A percentile compares a stretch with the other conserved stretches of the same genome.
These are phyloP conservation scores for Lineus longissimus DNA, from an alignment of 1,140 invertebrate genomes.

Conservation along the genomic window DNA sequence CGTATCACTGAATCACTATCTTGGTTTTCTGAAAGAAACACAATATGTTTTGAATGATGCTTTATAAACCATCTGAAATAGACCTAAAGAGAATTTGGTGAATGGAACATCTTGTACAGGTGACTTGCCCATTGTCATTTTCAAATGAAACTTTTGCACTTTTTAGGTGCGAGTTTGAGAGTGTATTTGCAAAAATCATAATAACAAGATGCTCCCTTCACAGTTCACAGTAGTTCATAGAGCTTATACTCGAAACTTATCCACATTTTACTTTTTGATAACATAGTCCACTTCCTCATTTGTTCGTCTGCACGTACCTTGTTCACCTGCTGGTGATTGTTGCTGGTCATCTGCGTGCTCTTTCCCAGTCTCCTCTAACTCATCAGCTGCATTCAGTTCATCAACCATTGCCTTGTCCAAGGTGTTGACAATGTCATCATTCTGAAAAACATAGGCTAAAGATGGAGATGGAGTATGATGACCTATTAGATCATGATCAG, in stretches of 20 bases:
- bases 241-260: no score
- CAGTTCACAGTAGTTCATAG: no score
- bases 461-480: not conserved
- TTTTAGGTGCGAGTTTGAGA: not conserved
- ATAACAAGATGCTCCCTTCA: no score
- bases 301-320: not conserved
- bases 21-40: conserved; percentile 2
- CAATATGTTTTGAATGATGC: not conserved
- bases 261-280: no score
- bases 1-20: conserved; percentile 17
- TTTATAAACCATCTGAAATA: not conserved
- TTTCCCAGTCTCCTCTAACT: not conserved
- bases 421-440: conserved; percentile 4
- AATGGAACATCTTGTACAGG: not conserved
- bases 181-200: no score
- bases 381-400: not conserved
- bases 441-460: no score
- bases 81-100: not conserved
- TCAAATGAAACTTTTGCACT: not conserved
- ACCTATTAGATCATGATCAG: not conserved
- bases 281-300: not conserved
- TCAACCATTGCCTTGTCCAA: not conserved
- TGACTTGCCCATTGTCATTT: not conserved
- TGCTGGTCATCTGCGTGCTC: not conserved
- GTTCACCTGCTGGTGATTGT: not conserved